Conservation (phyloP, 2,888 invertebrate genomes). For the Neoaliturus tenellus region DNA sequence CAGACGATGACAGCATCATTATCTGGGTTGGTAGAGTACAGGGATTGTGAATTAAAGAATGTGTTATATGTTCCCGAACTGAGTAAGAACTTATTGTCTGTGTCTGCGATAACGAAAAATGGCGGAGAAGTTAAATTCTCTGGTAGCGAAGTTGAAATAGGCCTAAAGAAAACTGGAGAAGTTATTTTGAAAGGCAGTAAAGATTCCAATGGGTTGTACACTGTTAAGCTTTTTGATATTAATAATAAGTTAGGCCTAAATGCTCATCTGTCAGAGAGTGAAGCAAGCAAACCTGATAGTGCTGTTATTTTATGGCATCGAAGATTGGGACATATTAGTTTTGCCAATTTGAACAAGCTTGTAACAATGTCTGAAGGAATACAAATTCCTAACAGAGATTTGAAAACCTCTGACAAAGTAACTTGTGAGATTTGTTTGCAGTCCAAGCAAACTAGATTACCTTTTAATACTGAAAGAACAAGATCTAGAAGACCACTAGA, state of each 20-base stretch:
- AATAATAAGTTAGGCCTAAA: too few relatives aligned
- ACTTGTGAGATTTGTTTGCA: slow-evolving; percentile 51
- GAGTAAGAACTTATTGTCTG: slow-evolving; percentile 55
- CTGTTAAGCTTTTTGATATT: too few relatives aligned
- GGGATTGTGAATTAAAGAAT: slow-evolving; percentile 24
- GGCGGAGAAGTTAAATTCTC: slow-evolving; percentile 49
- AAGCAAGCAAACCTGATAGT: background rate
- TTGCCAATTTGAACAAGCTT: slow-evolving; percentile 35
- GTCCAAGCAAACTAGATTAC: slow-evolving; percentile 47
- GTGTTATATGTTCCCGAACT: slow-evolving; percentile 55
- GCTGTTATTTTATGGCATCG: slow-evolving; percentile 19
- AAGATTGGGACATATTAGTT: slow-evolving; percentile 55
- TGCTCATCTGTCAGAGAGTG: slow-evolving; percentile 6
- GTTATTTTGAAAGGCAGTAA: slow-evolving; percentile 13
- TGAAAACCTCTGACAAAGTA: too few relatives aligned
- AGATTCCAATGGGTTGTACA: slow-evolving; percentile 24
- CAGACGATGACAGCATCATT: background rate
- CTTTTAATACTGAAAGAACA: slow-evolving; percentile 46
- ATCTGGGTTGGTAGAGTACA: background rate
- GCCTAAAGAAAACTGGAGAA: slow-evolving; percentile 30
- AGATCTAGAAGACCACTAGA: slow-evolving; percentile 51
- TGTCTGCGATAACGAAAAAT: slow-evolving; percentile 46
- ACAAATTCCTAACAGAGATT: too few relatives aligned
- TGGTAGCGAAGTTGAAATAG: slow-evolving; percentile 35
- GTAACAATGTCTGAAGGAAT: slow-evolving; percentile 33